Evolutionary conservation across 2,113 vertebrate species (phyloP).

Genomic region (Dermatemys mawii): DNA sequence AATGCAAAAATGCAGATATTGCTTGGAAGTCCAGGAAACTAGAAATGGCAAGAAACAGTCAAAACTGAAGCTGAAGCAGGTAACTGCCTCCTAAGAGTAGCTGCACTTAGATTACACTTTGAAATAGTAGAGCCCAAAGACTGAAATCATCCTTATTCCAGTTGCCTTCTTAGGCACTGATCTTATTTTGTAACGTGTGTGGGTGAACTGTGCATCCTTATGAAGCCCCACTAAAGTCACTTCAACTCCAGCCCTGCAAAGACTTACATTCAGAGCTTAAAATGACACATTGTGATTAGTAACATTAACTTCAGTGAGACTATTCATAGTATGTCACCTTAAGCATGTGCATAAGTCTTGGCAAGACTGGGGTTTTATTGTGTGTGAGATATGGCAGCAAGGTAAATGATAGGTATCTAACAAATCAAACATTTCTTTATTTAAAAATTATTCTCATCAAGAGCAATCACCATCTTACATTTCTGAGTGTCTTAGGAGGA

Average conservation of each 20-base stretch:
- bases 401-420: background rate
- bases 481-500: background rate
- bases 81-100: background rate
- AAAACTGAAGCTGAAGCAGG: background rate
- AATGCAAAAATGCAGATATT: background rate
- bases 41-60: background rate
- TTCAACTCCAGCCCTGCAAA: background rate
- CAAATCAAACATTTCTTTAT: background rate
- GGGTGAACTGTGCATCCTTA: background rate
- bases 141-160: background rate
- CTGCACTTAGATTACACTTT: background rate
- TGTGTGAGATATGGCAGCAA: background rate
- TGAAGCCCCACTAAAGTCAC: background rate
- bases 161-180: background rate
- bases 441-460: background rate
- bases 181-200: background rate
- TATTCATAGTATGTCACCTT: background rate
- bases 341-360: background rate
- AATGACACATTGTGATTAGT: background rate
- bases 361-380: background rate
- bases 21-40: background rate
- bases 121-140: background rate
- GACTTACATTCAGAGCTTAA: background rate
- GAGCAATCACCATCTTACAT: background rate
- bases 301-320: rapidly evolving